Percentiles rank a stretch among this genome's conserved stretches.
phyloP scores from a whole-genome alignment of 2,113 vertebrate species.

The Arothron firmamentum region DNA sequence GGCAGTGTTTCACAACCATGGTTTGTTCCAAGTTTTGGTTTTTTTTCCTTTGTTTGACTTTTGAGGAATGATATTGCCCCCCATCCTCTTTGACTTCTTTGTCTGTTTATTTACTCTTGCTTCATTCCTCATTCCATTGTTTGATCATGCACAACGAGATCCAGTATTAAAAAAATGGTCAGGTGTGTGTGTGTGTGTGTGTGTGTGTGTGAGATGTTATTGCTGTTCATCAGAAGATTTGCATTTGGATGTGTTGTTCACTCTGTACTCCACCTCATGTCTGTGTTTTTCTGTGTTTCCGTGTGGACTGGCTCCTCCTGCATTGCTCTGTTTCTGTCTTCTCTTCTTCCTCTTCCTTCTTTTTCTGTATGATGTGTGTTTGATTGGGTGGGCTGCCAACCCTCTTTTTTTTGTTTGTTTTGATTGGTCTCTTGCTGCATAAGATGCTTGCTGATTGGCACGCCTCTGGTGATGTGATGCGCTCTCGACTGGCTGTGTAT shows the following conservation, averaged over 20 bases:
- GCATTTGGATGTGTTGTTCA: conserved; percentile 67
- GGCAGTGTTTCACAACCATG: conserved; percentile 63
- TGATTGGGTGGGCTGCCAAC: conserved; percentile 66
- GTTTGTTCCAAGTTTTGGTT: conserved; percentile 50
- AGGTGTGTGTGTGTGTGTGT: conserved; percentile 43
- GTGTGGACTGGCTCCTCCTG: conserved; percentile 72
- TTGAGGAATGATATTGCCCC: conserved; percentile 61
- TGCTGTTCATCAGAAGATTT: conserved; percentile 49
- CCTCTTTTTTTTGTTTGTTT: conserved; percentile 38
- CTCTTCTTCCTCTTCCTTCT: conserved; percentile 43
- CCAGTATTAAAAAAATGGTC: conserved; percentile 46
- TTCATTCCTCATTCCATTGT: conserved; percentile 48
- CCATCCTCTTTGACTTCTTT: conserved; percentile 45
- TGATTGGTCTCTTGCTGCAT: conserved; percentile 77
- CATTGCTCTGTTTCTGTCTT: conserved; percentile 65
- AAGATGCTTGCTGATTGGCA: conserved; percentile 80
- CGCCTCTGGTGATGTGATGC: conserved; percentile 69
- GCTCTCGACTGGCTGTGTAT: conserved; percentile 74
- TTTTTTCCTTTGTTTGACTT: conserved; percentile 12
- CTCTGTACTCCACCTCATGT: conserved; percentile 55
- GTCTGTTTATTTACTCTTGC: conserved; percentile 31
- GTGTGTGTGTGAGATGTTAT: conserved; percentile 45
- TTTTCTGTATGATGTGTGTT: conserved; percentile 68
- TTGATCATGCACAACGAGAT: conserved; percentile 56
- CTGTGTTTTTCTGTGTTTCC: conserved; percentile 65